Evolutionary conservation across 2,113 vertebrate species (phyloP), one percentile per base, ranked within the genome.

Genomic region (Sapayoa aenigma): DNA sequence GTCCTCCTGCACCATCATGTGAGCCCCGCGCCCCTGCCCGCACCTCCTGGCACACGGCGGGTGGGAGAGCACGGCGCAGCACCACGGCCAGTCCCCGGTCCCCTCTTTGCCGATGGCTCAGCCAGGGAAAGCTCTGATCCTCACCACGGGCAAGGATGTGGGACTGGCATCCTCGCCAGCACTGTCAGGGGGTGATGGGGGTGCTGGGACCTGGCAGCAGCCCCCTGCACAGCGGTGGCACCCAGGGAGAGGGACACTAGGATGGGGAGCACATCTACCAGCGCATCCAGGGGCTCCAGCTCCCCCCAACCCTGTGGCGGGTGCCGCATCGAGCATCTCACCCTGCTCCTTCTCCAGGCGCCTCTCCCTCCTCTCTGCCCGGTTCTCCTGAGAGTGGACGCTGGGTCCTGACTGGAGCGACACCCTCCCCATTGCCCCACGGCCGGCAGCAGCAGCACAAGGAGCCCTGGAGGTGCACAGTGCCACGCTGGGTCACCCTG

Each of bases 1-100:
- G 90, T 99, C 99, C 23, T 98, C 99, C 97, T 99, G 99, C 94
- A 98, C 98, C 97, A 99, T 99, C 98, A 99, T 99, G 99, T 99
- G 98, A 98, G 68, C 62, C 89, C 75, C 2, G 20, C 5, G 9
- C 41, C 83, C 83, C 39, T 27, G 69, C 83, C 89, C 9, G 4
- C 37, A 1, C 52, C 47, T 8, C 83, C 41, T 1, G 9, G n/a
- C 78, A 11, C 46, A 9, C 12, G 2, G 59, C 8, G 14, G 80
- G 44, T 8, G 33, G 71, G 23, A 77, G 56, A 14, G 77, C 44
- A 25, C 2, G 0, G 53, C 3, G 1, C 37, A 9, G 73, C 12
- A 0, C 55, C 5, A 1, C 5, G 1, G 35, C 65, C 3, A 1
- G 50, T 9, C 53, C 58, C 56, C 7, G 1, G 77, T 23, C 73